A percentile compares a stretch with the other conserved stretches of the same genome.
Evolutionary conservation across 2,113 vertebrate genomes (phyloP).

Genomic region (Tragulus kanchil): DNA sequence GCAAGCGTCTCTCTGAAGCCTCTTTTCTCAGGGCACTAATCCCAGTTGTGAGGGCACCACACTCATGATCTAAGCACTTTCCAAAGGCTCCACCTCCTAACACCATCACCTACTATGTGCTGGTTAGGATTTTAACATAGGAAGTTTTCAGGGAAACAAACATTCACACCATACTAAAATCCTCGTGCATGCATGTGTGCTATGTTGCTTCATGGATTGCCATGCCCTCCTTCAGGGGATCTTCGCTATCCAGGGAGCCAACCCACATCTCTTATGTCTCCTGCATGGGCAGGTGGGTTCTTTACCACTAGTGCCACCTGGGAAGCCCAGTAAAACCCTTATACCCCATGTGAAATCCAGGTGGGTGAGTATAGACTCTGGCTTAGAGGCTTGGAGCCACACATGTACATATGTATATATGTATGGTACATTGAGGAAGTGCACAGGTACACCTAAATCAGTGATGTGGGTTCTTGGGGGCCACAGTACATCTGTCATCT

Average conservation of each 20-base stretch:
- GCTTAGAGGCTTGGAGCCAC: background rate
- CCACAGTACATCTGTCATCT: background rate
- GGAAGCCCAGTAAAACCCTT: background rate
- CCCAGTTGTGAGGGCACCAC: background rate
- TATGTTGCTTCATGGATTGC: background rate
- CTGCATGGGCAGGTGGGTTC: background rate
- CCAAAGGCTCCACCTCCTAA: background rate
- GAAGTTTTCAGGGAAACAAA: background rate
- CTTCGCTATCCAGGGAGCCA: background rate
- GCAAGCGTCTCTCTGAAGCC: background rate
- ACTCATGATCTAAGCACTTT: background rate
- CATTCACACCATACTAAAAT: background rate
- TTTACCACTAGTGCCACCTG: background rate
- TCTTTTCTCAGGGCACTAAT: background rate
- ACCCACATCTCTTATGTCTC: background rate
- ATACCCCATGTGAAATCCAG: too few relatives aligned
- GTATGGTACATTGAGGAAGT: background rate
- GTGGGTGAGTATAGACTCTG: background rate
- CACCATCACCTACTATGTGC: background rate
- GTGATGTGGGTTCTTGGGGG: background rate
- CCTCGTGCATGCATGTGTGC: background rate
- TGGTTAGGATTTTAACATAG: background rate
- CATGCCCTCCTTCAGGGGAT: background rate
- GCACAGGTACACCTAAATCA: background rate
- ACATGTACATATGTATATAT: background rate